Base-by-base conservation (phyloP, 2,797 vertebrate species). In the Hirundo rustica region DNA sequence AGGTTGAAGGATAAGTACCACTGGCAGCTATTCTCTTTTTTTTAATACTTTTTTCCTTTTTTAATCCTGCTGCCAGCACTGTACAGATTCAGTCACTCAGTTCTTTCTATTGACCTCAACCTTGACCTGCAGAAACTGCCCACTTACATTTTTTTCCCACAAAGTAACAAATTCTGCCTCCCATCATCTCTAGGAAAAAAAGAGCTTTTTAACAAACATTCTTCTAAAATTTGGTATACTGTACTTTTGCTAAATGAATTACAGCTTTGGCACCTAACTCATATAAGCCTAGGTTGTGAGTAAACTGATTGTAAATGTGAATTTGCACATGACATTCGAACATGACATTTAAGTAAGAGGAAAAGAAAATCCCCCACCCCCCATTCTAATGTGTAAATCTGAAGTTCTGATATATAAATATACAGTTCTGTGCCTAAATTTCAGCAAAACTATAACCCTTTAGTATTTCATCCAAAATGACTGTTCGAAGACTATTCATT, bases 61-160 rank as follows among this genome's bases (percentile, higher is more conserved):
- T 88, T 87, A 94, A 88, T 96, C 84, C 91, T 10, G 26, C 67
- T 96, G 91, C 84, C 71, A 96, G 87, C 47, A 92, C 89, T 83
- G 93, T 85, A 89, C 89, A 93, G 73, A 94, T 72, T 95, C 88
- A 93, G 89, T 85, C 82, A 72, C 86, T 96, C 93, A 67, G 60
- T 83, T 91, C 81, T 94, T 96, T 93, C 84, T 81, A 4, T 1
- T 95, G 96, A 96, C 96, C 94, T 94, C 95, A 95, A 79, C 89
- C 92, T 85, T 96, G 92, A 96, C 94, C 95, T 97, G 70, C 68
- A 60, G 88, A 85, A 83, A 90, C 94, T 94, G 92, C 65, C 94
- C 94, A 93, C 94, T 88, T 81, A 93, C n/a, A 78, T 81, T 94
- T 92, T 95, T 92, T 95, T 47, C 48, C 83, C 85, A 88, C 70